These are phyloP conservation scores for Lepilemur ruficaudatus DNA, from an alignment of 2,797 vertebrate species.

Conservation along the genomic window DNA sequence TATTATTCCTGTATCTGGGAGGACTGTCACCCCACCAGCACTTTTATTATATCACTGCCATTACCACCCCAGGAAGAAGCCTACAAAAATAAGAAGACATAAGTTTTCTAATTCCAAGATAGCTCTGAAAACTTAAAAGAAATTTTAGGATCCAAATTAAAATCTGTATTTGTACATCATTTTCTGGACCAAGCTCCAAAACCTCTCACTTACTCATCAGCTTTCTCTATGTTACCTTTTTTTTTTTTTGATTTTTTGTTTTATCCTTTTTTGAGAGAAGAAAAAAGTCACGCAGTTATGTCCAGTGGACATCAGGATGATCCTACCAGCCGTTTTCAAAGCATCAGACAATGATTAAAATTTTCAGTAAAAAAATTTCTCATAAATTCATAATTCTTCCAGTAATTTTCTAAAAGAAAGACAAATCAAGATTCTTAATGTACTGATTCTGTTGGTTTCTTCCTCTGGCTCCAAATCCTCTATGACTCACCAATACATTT, in stretches of 20 bases:
- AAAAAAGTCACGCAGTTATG: background rate
- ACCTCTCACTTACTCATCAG: background rate
- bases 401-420: background rate
- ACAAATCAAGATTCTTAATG: background rate
- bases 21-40: background rate
- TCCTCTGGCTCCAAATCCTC: background rate
- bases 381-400: background rate
- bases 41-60: background rate
- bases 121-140: background rate
- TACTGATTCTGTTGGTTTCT: background rate
- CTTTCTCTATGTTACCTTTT: background rate
- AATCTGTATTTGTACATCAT: background rate
- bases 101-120: background rate
- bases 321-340: background rate
- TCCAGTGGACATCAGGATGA: background rate
- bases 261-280: background rate
- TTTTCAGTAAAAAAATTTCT: background rate
- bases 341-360: background rate
- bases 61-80: background rate
- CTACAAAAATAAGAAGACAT: background rate
- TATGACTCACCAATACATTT: background rate
- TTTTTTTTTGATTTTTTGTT: background rate
- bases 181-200: background rate
- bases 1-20: background rate
- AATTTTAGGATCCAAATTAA: background rate